Evolutionary conservation across 1,140 invertebrate species (phyloP), one percentile per base, ranked within the genome.

Genomic region (Temnothorax nylanderi): DNA sequence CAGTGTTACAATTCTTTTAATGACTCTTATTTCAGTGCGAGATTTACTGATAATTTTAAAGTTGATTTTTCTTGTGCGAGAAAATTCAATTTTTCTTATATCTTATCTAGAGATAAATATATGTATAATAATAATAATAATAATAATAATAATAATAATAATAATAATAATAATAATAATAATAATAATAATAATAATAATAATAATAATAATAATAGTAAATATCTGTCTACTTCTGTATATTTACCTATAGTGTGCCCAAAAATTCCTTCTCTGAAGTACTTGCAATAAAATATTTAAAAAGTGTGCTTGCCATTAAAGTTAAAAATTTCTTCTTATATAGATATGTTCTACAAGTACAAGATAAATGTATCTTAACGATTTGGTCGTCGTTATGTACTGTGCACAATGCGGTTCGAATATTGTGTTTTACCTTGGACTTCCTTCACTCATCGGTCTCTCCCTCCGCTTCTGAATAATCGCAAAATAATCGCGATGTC

Each of bases 11-110:
- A n/a, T 65, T n/a, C 41, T 58, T 41, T 3, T n/a, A 64, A 64
- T 64, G 5, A n/a, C 6, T n/a, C 32, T 41, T 41, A 65, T 65
- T 65, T 65, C 8, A n/a, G 32, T n/a, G 6, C 37, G 6, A 64
- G 5, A 34, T 34, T 37, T 1, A 8, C 3, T 65, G 18, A 41
- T 65, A 34, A 65, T 41, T n/a, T 41, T 26, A 58, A 21, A 26
- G 5, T 62, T 34, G 0, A n/a, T 65, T 58, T 58, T 4, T 26
- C 21, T 58, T 26, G 4, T 26, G 3, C 56, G n/a, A 58, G 21
- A 65, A n/a, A 41, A 65, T 65, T 65, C 0, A n/a, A 65, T 65
- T 65, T 65, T 65, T 58, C 56, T 58, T 11, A 58, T 58, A 54
- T 41, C 16, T 34, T 7, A 64, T 64, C 60, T 37, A 34, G 16